A percentile compares a stretch with the other conserved stretches of the same genome.
Evolutionary conservation across 1,140 invertebrate genomes (phyloP).

Genomic region (Brevipalpus yothersi): DNA sequence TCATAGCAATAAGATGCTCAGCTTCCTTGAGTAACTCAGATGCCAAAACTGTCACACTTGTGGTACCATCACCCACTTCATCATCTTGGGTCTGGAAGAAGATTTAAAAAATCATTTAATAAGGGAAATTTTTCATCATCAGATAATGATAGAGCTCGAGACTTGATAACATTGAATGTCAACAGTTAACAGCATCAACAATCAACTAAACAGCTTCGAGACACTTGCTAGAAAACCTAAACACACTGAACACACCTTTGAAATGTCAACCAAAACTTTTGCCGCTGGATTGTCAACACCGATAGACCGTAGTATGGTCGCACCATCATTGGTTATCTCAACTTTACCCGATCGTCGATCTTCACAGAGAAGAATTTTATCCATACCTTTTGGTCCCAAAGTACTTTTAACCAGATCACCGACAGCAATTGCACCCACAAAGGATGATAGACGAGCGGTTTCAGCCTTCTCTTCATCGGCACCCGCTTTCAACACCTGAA

Average conservation of each 20-base stretch:
- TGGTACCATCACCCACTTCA: constrained; percentile 98
- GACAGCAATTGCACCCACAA: constrained; percentile 92
- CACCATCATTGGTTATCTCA: constrained; percentile 96
- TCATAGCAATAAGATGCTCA: constrained; percentile 73
- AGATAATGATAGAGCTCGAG: background rate
- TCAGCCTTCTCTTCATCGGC: constrained; percentile 95
- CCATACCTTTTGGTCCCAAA: constrained; percentile 97
- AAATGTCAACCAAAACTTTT: constrained; percentile 60
- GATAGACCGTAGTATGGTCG: constrained; percentile 85
- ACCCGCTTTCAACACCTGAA: constrained; percentile 74
- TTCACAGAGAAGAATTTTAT: constrained; percentile 82
- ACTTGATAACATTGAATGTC: background rate
- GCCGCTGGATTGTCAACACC: constrained; percentile 97
- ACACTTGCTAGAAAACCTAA: background rate
- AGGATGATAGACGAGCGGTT: constrained; percentile 50
- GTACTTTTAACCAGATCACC: constrained; percentile 96
- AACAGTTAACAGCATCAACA: background rate
- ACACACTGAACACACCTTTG: constrained; percentile 3
- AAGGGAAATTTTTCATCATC: background rate
- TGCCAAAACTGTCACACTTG: constrained; percentile 89
- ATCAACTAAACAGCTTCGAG: background rate
- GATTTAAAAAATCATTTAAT: constrained; percentile 8
- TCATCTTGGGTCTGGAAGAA: constrained; percentile 65
- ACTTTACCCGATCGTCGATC: constrained; percentile 57
- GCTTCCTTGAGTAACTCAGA: constrained; percentile 84